phyloP scores from a whole-genome alignment of 2,797 vertebrate species.

The Neoniphon sammara region DNA sequence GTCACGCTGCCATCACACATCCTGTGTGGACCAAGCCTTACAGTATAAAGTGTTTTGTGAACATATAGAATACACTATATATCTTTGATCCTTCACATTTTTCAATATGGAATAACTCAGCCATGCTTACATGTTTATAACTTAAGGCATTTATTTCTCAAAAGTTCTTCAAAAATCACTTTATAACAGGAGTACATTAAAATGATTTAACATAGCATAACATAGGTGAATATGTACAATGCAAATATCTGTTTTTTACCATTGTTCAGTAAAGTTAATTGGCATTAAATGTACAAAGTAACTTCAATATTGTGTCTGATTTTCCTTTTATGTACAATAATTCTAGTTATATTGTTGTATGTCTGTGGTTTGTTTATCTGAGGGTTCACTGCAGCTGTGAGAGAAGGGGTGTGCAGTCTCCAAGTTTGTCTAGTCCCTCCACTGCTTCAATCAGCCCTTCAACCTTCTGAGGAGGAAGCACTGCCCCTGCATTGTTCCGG shows the following conservation, averaged over 20 bases:
- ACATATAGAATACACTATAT: not conserved
- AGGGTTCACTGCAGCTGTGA: constrained; percentile 78
- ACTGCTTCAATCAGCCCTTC: constrained; percentile 83
- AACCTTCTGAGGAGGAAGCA: constrained; percentile 81
- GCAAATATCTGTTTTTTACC: too few relatives aligned
- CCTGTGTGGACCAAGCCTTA: too few relatives aligned
- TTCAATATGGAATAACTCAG: not conserved
- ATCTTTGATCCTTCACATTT: not conserved
- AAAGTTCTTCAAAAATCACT: not conserved
- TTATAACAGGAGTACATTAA: not conserved
- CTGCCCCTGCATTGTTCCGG: constrained; percentile 80
- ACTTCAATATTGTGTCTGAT: not conserved
- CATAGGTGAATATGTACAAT: not conserved
- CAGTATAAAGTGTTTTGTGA: not conserved
- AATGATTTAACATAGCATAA: not conserved
- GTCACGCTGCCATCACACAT: too few relatives aligned
- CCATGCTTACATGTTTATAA: not conserved
- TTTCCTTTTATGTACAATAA: constrained; percentile 2
- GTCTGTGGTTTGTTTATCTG: not conserved
- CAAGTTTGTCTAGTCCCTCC: constrained; percentile 81
- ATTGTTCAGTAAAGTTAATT: not conserved
- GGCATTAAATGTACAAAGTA: not conserved
- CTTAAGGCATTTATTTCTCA: not conserved
- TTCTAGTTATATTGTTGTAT: not conserved
- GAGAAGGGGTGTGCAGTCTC: constrained; percentile 82